Percentiles rank a stretch among this genome's conserved stretches.
Evolutionary conservation across 2,797 vertebrate species (phyloP).

Genomic region (Epinephelus malabaricus): DNA sequence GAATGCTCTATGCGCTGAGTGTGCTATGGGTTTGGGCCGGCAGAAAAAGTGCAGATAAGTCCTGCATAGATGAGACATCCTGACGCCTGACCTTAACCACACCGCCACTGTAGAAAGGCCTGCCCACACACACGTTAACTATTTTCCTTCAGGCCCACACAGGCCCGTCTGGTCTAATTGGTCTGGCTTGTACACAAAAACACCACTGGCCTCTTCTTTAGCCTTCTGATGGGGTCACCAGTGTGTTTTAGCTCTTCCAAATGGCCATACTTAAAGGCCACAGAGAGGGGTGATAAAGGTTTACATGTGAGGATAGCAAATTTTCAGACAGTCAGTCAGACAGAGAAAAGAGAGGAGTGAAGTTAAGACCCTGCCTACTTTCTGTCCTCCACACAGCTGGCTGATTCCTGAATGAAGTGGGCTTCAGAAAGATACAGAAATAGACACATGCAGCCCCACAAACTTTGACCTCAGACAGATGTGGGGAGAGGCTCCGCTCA

Average conservation of each 20-base stretch:
- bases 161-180: background rate
- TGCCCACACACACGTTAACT: background rate
- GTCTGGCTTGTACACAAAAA: background rate
- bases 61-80: background rate
- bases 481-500: background rate
- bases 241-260: no score
- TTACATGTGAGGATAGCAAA: background rate
- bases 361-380: background rate
- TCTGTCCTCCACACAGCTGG: background rate
- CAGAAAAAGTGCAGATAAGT: background rate
- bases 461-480: background rate
- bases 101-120: background rate
- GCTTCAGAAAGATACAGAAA: background rate
- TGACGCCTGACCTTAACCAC: background rate
- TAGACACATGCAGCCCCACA: background rate
- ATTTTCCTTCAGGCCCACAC: background rate
- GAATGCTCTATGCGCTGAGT: accelerated
- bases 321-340: background rate
- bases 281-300: background rate
- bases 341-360: background rate
- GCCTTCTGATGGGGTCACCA: no score
- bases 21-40: background rate
- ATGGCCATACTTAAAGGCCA: background rate
- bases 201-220: background rate
- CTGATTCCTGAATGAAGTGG: background rate